Base-by-base conservation (phyloP, 2,113 vertebrate genomes). In the Lophura nycthemera region DNA sequence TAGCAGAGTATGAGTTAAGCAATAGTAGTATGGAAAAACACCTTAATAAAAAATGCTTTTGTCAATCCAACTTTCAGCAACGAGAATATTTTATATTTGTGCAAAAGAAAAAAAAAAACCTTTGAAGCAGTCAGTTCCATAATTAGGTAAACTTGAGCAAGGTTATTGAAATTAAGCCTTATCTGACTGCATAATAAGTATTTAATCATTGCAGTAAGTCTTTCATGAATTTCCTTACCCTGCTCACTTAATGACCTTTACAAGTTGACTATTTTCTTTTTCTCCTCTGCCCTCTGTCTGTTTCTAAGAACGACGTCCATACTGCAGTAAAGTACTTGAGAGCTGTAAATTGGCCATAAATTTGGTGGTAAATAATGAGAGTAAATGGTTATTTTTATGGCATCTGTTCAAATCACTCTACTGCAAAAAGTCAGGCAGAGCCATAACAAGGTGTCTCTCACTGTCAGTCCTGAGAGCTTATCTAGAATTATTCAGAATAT, bases 371-470 rank as follows among this genome's bases (percentile, higher is more conserved):
- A 93, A 88, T 95, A 91, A 74, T 88, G 34, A 59, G 50, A 94
- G 64, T 80, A 94, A 95, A 93, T 93, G 82, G 42, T 56, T 90
- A 86, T 90, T 95, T 96, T 96, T 79, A 71, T 94, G 83, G 88
- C 88, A 80, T 42, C 91, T 91, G 64, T 89, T 96, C 95, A 91
- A 77, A 90, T 89, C 60, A 45, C 56, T 89, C 56, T 77, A 14
- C 64, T 77, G 76, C 75, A 90, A 54, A 82, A 89, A 95, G 71
- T 73, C 93, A 93, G 65, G 67, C 61, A 24, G 38, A 83, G 21
- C 65, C 38, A 67, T 40, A 61, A 84, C 59, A 57, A 67, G 64
- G 61, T 91, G 38, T 73, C 82, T 92, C 57, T 85, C 91, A 34
- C 74, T 86, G 66, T 81, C 64, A 67, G 72, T 94, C 69, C 79